Evolutionary conservation across 1,140 invertebrate species (phyloP).

Genomic region (Camponotus vicinus): DNA sequence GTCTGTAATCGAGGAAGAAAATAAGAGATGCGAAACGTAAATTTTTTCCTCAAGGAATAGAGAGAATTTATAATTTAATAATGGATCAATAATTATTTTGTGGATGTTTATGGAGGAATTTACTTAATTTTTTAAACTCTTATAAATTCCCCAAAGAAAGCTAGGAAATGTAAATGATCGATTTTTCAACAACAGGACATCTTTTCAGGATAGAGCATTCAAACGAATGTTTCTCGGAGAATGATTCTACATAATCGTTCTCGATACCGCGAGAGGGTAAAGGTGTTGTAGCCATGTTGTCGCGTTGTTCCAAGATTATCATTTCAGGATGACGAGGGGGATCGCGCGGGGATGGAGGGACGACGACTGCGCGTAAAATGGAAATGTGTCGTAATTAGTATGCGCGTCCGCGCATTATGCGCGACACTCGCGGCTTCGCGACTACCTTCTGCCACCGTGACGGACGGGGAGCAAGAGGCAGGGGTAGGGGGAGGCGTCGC

Average conservation of each 20-base stretch:
- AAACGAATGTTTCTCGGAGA: neutral
- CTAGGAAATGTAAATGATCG: neutral
- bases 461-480: neutral
- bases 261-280: neutral
- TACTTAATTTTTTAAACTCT: neutral
- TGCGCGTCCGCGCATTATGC: conserved; percentile 83
- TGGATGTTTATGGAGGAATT: neutral
- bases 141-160: neutral
- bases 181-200: neutral
- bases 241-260: neutral
- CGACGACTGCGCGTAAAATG: conserved; percentile 77
- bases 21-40: neutral
- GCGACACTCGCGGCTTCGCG: conserved; percentile 73
- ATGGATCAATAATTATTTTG: neutral
- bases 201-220: neutral
- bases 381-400: conserved; percentile 84
- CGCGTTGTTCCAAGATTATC: neutral
- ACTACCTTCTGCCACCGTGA: conserved; percentile 56
- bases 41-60: neutral
- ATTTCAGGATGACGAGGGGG: conserved; percentile 29
- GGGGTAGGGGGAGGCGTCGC: conserved; percentile 21
- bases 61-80: neutral
- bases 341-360: conserved; percentile 14
- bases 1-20: neutral
- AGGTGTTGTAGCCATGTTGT: neutral